Conservation (phyloP, 2,888 invertebrate genomes). For the Dorcus parallelipipedus region DNA sequence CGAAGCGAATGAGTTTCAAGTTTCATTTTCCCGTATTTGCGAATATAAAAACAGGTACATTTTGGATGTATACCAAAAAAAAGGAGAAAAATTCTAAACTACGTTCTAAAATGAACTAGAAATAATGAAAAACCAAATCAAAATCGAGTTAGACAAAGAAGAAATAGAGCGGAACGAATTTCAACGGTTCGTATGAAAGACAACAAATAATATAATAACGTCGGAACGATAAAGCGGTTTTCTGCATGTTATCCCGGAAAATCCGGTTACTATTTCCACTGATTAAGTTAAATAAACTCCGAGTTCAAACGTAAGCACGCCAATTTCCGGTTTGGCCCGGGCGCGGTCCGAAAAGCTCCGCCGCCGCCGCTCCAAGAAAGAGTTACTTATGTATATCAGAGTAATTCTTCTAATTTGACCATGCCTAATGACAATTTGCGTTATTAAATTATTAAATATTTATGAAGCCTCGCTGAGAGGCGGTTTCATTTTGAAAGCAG, state of each 20-base stretch:
- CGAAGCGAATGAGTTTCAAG: too few species aligned
- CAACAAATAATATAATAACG: slow-evolving; percentile 6
- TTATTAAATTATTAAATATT: slow-evolving; percentile 33
- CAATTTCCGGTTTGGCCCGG: not conserved
- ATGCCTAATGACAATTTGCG: slow-evolving; percentile 28
- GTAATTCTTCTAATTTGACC: slow-evolving; percentile 26
- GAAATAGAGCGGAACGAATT: not conserved
- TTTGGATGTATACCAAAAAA: too few species aligned
- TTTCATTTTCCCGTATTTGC: too few species aligned
- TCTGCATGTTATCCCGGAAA: slow-evolving; percentile 24
- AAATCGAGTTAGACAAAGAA: not conserved
- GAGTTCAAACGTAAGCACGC: slow-evolving; percentile 15
- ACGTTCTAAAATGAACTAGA: too few species aligned
- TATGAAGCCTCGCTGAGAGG: slow-evolving; percentile 27
- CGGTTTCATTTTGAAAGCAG: slow-evolving; percentile 29
- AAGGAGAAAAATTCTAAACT: too few species aligned
- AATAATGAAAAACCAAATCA: not conserved
- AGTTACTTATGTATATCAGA: slow-evolving; percentile 18
- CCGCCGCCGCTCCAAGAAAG: not conserved
- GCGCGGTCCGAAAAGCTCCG: not conserved
- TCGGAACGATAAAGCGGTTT: slow-evolving; percentile 13
- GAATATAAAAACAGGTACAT: too few species aligned
- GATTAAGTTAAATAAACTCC: slow-evolving; percentile 24
- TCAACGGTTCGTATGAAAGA: slow-evolving; percentile 1
- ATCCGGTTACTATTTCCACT: slow-evolving; percentile 23